Percentiles rank a stretch among this genome's conserved stretches.
Conservation (phyloP, 1,140 invertebrate species). For the Callitettix versicolor region DNA sequence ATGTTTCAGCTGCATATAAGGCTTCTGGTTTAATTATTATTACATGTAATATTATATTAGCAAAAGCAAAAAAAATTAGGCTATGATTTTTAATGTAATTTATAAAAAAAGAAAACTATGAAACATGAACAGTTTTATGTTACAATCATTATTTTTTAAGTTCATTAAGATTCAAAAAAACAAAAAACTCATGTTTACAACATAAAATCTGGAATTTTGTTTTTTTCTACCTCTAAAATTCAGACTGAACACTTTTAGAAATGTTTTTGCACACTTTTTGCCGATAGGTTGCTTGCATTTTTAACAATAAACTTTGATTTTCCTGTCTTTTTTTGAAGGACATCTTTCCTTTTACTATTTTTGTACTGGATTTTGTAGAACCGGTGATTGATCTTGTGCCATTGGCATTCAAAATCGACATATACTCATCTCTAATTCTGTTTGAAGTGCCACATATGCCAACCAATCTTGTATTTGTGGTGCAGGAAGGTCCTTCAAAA, state of each 20-base stretch:
- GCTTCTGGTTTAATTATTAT: too few species aligned
- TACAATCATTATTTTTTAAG: background rate
- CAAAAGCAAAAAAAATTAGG: background rate
- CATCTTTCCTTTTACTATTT: slow-evolving; percentile 8
- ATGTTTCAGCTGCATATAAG: too few species aligned
- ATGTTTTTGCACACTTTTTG: slow-evolving; percentile 7
- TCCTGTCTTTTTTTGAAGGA: slow-evolving; percentile 5
- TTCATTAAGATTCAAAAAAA: background rate
- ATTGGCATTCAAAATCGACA: slow-evolving; percentile 6
- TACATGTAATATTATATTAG: slow-evolving; percentile 5
- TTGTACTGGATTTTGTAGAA: slow-evolving; percentile 1
- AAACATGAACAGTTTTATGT: background rate
- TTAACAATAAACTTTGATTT: slow-evolving; percentile 4
- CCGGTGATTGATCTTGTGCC: background rate
- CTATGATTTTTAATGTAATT: background rate
- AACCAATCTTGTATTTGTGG: slow-evolving; percentile 15
- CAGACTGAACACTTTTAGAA: slow-evolving; percentile 4
- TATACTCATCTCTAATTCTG: slow-evolving; percentile 10
- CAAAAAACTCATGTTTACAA: background rate
- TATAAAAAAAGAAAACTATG: background rate
- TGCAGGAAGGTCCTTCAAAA: slow-evolving; percentile 19
- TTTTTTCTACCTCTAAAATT: slow-evolving; percentile 9
- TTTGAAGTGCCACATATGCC: slow-evolving; percentile 4
- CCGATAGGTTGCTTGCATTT: slow-evolving; percentile 6
- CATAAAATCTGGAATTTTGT: background rate